Evolutionary conservation across 2,888 invertebrate genomes (phyloP).

Genomic region (Pollenia angustigena): DNA sequence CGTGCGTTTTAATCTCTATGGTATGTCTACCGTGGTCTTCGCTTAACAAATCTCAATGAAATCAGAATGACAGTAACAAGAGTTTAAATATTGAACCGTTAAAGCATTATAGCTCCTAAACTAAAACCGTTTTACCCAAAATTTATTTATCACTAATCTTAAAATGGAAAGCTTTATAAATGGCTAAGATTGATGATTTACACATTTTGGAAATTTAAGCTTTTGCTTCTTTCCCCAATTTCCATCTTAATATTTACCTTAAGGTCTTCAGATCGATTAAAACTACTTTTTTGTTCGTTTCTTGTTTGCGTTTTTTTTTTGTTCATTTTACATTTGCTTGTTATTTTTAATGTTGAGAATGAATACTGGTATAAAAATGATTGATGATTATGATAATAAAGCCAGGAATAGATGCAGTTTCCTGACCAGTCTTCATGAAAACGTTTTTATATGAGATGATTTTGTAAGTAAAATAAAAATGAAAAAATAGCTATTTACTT

Average conservation of each 20-base stretch:
- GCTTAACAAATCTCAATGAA: too few species aligned
- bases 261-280: not conserved
- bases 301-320: slow-evolving; percentile 71
- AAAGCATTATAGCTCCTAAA: too few species aligned
- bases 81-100: too few species aligned
- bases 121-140: too few species aligned
- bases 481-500: slow-evolving; percentile 3
- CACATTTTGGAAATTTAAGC: too few species aligned
- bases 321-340: slow-evolving; percentile 75
- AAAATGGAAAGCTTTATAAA: too few species aligned
- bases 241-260: not conserved
- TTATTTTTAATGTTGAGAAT: slow-evolving; percentile 73
- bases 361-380: slow-evolving; percentile 58
- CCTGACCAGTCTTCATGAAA: slow-evolving; percentile 46
- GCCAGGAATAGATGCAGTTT: slow-evolving; percentile 39
- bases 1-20: too few species aligned
- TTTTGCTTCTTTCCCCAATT: too few species aligned
- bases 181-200: too few species aligned
- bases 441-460: slow-evolving; percentile 43
- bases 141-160: too few species aligned
- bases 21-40: too few species aligned
- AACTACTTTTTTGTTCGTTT: slow-evolving; percentile 18
- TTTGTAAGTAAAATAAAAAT: slow-evolving; percentile 28
- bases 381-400: slow-evolving; percentile 63
- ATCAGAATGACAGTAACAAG: too few species aligned